Conservation (phyloP, 2,113 vertebrate species). For the Myrmophylax atrothorax region DNA sequence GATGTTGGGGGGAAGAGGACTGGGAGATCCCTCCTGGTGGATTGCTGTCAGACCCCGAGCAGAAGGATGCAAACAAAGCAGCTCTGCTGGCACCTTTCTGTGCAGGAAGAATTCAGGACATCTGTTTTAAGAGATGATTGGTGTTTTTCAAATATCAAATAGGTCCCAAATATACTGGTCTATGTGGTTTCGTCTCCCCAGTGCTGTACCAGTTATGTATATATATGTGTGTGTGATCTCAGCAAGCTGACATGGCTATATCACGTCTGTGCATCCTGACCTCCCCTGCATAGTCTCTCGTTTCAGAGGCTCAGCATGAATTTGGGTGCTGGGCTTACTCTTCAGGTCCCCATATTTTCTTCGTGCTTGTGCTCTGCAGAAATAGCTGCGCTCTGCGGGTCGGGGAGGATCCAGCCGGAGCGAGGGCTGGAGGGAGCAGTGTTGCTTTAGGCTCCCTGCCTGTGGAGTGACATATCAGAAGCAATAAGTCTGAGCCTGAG, state of each 20-base stretch:
- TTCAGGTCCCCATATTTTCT: not conserved
- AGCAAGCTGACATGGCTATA: not conserved
- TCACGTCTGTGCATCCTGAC: not conserved
- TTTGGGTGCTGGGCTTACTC: not conserved
- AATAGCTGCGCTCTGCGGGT: not conserved
- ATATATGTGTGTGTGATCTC: not conserved
- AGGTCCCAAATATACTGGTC: not conserved
- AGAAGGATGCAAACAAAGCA: not conserved
- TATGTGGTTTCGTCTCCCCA: not conserved
- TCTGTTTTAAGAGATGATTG: not conserved
- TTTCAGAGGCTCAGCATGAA: not conserved
- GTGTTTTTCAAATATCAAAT: not conserved
- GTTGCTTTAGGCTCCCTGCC: conserved; percentile 67
- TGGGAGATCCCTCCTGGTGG: not conserved
- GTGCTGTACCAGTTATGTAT: accelerated
- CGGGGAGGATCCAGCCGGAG: conserved; percentile 45
- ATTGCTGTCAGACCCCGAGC: not conserved
- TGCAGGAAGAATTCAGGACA: not conserved
- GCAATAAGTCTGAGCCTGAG: conserved; percentile 57
- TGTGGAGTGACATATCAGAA: conserved; percentile 59
- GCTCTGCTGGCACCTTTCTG: not conserved
- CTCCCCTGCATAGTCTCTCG: not conserved
- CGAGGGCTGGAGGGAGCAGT: conserved; percentile 49
- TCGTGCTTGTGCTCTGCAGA: not conserved
- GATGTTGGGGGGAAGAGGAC: not conserved